Percentiles rank a stretch among this genome's conserved stretches.
These are phyloP conservation scores for Tiliacea citrago DNA, from an alignment of 2,888 invertebrate species.

Conservation along the genomic window DNA sequence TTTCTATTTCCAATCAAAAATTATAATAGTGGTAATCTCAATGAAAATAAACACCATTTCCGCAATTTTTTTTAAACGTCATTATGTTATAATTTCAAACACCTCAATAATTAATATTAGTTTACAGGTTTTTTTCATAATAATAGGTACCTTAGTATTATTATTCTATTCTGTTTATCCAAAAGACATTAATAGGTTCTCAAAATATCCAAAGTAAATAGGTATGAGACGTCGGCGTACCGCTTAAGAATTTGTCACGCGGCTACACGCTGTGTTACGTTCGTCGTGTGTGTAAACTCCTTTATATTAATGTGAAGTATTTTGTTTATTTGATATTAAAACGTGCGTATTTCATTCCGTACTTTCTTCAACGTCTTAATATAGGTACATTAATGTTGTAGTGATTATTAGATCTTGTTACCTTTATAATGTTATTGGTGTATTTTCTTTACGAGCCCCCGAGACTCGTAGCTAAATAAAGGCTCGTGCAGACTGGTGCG, in stretches of 20 bases:
- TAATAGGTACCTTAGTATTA: background rate
- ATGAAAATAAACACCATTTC: background rate
- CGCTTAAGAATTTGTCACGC: slow-evolving; percentile 78
- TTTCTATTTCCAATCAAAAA: background rate
- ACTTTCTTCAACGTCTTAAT: background rate
- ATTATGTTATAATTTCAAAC: too few relatives aligned
- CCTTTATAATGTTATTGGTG: too few relatives aligned
- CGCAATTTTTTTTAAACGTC: background rate
- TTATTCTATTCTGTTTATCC: background rate
- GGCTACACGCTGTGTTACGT: slow-evolving; percentile 72
- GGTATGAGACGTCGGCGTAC: slow-evolving; percentile 45
- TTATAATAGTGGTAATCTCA: background rate
- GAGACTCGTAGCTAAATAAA: too few relatives aligned
- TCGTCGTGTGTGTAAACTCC: slow-evolving; percentile 57
- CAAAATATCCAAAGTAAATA: slow-evolving; percentile 74
- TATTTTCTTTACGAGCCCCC: background rate
- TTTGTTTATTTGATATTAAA: slow-evolving; percentile 25
- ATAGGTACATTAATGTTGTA: too few relatives aligned
- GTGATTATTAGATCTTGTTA: background rate
- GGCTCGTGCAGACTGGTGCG: too few relatives aligned
- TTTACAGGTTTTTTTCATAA: background rate
- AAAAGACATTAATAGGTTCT: slow-evolving; percentile 70
- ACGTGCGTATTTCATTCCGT: background rate
- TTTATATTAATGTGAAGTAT: slow-evolving; percentile 53
- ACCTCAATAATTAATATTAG: background rate